Base-by-base conservation (phyloP, 2,113 vertebrate genomes). In the Thomomys bottae region DNA sequence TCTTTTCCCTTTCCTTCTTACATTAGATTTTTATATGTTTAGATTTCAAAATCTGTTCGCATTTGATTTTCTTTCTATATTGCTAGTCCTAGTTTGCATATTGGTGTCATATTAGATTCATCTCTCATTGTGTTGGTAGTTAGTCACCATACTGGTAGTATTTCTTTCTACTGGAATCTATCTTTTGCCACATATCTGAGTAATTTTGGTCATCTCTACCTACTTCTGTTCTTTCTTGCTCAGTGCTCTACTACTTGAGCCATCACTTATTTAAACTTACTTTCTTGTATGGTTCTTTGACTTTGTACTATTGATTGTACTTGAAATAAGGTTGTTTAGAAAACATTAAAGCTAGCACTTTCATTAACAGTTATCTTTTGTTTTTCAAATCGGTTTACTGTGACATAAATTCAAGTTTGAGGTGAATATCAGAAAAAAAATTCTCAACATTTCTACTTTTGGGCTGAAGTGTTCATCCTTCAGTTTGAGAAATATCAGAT, bases 341-440 rank as follows among this genome's bases (percentile, higher is more conserved):
- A 61, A 76, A 64, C 63, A 38, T 34, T 24, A 86, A 7, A 28
- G 1, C 32, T 77, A 70, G 5, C 6, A 54, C 1, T 54, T 92
- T 86, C 17, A 77, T 82, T 71, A 18, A 23, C 42, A 9, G 54
- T 36, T 86, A 2, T 7, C 67, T 76, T 71, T 81, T 17, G 32
- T 36, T 3, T 9, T 89, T 12, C n/a, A 54, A 91, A 38, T 71
- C 57, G 4, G 15, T 15, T 64, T 67, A 40, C 4, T 61, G 54
- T 45, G 45, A 42, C 70, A 18, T 81, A 85, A 88, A 6, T 66
- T 90, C 21, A 94, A 24, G 66, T 82, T 86, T 59, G n/a, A 77
- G 2, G 78, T 87, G 0, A 88, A 24, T 70, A 57, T 78, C 17
- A 83, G 34, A 3, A 40, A 20, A 79, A 63, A 32, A 63, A 68